phyloP scores from a whole-genome alignment of 2,888 invertebrate species.

The Lasius fuliginosus region DNA sequence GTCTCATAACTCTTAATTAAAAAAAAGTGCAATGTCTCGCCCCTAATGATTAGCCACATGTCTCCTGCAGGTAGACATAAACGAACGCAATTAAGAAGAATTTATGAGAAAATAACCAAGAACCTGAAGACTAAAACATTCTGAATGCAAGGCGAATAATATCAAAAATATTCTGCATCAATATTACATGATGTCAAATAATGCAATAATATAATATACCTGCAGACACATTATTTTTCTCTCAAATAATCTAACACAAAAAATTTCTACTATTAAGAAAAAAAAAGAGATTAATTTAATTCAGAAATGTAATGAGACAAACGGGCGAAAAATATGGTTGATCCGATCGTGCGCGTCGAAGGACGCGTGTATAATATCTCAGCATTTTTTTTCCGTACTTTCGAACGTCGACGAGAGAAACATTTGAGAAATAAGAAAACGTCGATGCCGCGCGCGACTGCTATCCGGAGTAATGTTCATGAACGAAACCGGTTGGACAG shows the following conservation, averaged over 20 bases:
- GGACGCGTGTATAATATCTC: background rate
- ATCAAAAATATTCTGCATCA: background rate
- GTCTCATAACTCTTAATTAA: slow-evolving; percentile 53
- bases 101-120: background rate
- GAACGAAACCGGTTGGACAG: slow-evolving; percentile 72
- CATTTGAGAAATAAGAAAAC: slow-evolving; percentile 32
- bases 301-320: background rate
- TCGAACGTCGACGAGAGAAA: slow-evolving; percentile 31
- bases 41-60: slow-evolving; percentile 21
- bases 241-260: background rate
- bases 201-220: background rate
- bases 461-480: slow-evolving; percentile 65
- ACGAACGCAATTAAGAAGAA: background rate
- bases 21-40: slow-evolving; percentile 54
- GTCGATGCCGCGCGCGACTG: slow-evolving; percentile 15
- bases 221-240: background rate
- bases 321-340: background rate
- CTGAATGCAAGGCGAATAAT: background rate
- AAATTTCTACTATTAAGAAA: background rate
- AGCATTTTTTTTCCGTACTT: slow-evolving; percentile 2
- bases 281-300: background rate
- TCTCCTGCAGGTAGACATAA: background rate
- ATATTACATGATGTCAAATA: background rate
- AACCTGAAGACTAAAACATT: background rate
- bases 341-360: background rate